Conservation (phyloP, 2,797 vertebrate species). For the Rhodeus uyekii region DNA sequence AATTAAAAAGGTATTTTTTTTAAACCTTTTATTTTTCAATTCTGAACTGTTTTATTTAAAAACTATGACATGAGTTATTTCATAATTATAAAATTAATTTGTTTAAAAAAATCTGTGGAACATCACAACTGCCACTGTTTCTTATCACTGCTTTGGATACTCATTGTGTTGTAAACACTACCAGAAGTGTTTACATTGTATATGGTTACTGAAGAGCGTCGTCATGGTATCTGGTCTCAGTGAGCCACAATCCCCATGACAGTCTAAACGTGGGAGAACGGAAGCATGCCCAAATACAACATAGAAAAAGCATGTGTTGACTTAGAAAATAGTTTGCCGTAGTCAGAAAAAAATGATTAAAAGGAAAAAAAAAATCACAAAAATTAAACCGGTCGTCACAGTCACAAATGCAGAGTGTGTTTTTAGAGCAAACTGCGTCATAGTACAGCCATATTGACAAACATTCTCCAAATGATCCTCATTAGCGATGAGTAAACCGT, state of each 20-base stretch:
- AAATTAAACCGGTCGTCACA: neutral
- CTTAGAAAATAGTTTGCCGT: neutral
- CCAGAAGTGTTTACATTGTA: neutral
- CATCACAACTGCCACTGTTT: neutral
- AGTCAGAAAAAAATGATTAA: neutral
- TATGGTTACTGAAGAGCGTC: constrained; percentile 11
- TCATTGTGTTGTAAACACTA: neutral
- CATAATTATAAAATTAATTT: neutral
- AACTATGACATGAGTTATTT: too few relatives aligned
- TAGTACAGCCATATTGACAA: neutral
- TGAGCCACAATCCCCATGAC: constrained; percentile 12
- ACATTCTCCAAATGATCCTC: constrained; percentile 23
- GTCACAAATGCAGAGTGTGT: neutral
- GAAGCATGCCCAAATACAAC: neutral
- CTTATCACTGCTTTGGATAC: neutral
- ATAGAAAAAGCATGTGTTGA: neutral
- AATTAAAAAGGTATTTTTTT: neutral
- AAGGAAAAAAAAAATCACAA: neutral
- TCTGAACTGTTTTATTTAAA: too few relatives aligned
- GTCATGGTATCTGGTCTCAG: neutral
- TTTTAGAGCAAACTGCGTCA: neutral
- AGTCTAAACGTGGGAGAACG: neutral
- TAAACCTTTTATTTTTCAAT: neutral
- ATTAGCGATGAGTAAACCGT: constrained; percentile 16
- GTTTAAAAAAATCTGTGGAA: neutral